Evolutionary conservation across 37 sponge, comb jelly and placozoan genomes (phyloP).

Genomic region (Bolinopsis microptera): DNA sequence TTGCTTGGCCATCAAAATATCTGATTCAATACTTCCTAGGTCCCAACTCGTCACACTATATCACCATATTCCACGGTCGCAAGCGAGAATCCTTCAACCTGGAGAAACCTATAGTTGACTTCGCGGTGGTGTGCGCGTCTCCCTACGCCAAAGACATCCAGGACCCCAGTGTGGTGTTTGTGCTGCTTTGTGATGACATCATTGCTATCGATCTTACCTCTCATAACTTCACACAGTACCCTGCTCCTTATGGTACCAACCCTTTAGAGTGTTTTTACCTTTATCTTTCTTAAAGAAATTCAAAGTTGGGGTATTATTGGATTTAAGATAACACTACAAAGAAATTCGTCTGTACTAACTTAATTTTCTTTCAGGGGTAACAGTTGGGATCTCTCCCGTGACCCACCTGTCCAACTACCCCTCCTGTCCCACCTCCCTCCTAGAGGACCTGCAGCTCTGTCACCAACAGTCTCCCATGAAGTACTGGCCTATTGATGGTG

Average conservation of each 20-base stretch:
- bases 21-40: not conserved
- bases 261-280: not conserved
- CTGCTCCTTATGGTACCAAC: slow-evolving; percentile 32
- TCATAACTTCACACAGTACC: slow-evolving; percentile 17
- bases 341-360: not conserved
- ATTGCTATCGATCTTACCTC: slow-evolving; percentile 24
- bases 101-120: slow-evolving; percentile 35
- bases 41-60: slow-evolving; percentile 29
- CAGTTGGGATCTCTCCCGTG: slow-evolving; percentile 37
- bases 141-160: slow-evolving; percentile 61
- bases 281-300: too few species aligned
- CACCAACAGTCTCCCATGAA: slow-evolving; percentile 32
- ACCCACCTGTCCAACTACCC: slow-evolving; percentile 31
- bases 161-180: slow-evolving; percentile 36
- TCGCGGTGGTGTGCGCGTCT: slow-evolving; percentile 21
- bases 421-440: slow-evolving; percentile 30
- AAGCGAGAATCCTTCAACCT: slow-evolving; percentile 23
- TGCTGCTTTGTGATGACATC: slow-evolving; percentile 35
- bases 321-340: too few species aligned
- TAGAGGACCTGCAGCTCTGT: slow-evolving; percentile 39
- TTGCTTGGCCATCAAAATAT: too few species aligned
- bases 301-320: too few species aligned
- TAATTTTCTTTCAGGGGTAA: slow-evolving; percentile 27
- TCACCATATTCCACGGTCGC: slow-evolving; percentile 59
- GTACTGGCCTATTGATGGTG: slow-evolving; percentile 49